Conservation (phyloP, 2,888 invertebrate genomes). For the Platycnemis pennipes region DNA sequence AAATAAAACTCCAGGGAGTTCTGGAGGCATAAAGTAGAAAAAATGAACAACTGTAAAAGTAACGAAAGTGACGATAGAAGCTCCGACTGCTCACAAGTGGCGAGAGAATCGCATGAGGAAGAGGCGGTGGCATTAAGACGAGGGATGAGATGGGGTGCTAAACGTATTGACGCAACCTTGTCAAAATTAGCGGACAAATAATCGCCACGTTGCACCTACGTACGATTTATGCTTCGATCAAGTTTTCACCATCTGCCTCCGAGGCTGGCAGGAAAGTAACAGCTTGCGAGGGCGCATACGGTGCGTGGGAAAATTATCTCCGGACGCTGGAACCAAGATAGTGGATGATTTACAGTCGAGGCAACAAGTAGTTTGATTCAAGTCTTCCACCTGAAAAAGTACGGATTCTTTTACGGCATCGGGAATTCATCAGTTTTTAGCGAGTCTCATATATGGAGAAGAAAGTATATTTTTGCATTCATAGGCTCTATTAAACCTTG, state of each 20-base stretch:
- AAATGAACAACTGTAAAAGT: background rate
- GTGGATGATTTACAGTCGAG: background rate
- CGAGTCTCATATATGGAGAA: background rate
- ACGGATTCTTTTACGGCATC: background rate
- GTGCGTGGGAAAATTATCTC: background rate
- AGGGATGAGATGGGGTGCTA: background rate
- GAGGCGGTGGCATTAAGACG: background rate
- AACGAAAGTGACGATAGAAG: background rate
- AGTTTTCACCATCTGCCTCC: background rate
- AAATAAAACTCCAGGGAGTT: background rate
- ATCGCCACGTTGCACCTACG: slow-evolving; percentile 6
- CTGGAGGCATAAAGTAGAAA: background rate
- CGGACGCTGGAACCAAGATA: background rate
- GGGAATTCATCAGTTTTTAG: background rate
- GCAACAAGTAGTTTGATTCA: background rate
- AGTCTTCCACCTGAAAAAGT: background rate
- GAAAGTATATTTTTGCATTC: background rate
- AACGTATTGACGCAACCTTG: background rate
- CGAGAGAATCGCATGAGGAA: background rate
- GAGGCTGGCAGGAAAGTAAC: background rate
- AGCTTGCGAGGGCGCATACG: background rate
- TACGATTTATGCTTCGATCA: background rate
- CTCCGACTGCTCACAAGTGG: background rate
- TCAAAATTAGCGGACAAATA: slow-evolving; percentile 36
- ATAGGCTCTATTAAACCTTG: background rate